phyloP scores from a whole-genome alignment of 1,140 invertebrate genomes.

The Aporrectodea caliginosa region DNA sequence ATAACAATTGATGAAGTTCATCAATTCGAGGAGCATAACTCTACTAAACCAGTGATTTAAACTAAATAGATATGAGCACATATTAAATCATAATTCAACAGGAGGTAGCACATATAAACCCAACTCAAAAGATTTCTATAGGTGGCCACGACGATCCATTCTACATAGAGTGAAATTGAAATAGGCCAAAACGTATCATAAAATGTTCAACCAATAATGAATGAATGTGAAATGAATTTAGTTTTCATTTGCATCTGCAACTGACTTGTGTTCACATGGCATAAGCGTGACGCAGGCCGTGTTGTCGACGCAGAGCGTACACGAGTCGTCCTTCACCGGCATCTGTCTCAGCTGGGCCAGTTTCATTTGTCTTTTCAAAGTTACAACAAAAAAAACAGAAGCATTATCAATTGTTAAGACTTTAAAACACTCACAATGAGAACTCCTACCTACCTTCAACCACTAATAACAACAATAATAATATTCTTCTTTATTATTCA shows the following conservation, averaged over 20 bases:
- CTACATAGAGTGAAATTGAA: background rate
- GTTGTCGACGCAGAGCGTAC: conserved; percentile 80
- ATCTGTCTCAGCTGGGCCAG: conserved; percentile 69
- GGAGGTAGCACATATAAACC: background rate
- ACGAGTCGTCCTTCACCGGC: conserved; percentile 77
- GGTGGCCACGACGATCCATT: background rate
- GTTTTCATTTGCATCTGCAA: conserved; percentile 8
- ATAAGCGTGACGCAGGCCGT: conserved; percentile 69
- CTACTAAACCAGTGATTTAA: no score
- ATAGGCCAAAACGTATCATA: background rate
- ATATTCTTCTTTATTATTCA: no score
- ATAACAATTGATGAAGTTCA: no score
- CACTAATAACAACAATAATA: no score
- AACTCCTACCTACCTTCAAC: no score
- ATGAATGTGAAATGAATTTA: conserved; percentile 14
- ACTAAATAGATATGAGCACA: no score
- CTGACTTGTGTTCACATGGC: conserved; percentile 69
- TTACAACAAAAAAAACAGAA: conserved; percentile 21
- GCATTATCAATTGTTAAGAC: background rate
- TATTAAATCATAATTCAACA: background rate
- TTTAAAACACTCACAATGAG: no score
- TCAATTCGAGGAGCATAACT: no score
- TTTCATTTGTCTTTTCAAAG: conserved; percentile 65
- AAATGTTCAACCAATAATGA: conserved; percentile 5
- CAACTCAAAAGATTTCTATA: background rate